Percentiles rank a stretch among this genome's conserved stretches.
Conservation (phyloP, 2,888 invertebrate species). For the Lacanobia oleracea region DNA sequence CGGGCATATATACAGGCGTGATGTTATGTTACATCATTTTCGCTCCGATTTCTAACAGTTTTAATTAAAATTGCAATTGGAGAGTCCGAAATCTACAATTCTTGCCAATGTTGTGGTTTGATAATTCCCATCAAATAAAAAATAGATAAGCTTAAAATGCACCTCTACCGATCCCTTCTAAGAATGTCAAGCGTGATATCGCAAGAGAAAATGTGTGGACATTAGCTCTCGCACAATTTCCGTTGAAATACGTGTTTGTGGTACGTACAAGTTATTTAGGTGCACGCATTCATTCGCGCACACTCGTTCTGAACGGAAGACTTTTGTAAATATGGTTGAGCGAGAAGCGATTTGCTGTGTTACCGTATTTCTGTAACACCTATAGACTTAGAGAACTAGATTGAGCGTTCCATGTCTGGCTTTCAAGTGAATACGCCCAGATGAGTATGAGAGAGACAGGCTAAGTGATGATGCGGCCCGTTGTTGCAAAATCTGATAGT, state of each 20-base stretch:
- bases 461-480: too few relatives aligned
- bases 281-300: constrained; percentile 61
- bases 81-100: too few relatives aligned
- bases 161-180: constrained; percentile 44
- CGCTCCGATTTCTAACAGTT: not conserved
- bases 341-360: constrained; percentile 67
- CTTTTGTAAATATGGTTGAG: constrained; percentile 55
- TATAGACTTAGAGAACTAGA: not conserved
- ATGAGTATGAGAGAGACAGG: not conserved
- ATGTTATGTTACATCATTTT: not conserved
- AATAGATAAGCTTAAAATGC: not conserved
- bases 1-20: not conserved
- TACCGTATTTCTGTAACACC: constrained; percentile 65
- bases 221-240: constrained; percentile 68
- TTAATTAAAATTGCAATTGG: not conserved
- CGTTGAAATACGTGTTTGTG: constrained; percentile 58
- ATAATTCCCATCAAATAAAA: not conserved
- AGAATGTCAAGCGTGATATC: constrained; percentile 49
- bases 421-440: not conserved
- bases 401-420: not conserved
- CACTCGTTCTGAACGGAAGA: constrained; percentile 65
- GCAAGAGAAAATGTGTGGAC: constrained; percentile 63
- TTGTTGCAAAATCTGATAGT: too few relatives aligned
- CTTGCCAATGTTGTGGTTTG: not conserved
- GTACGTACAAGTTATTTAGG: constrained; percentile 56